phyloP scores from a whole-genome alignment of 2,113 vertebrate genomes.

The Megaptera novaeangliae region DNA sequence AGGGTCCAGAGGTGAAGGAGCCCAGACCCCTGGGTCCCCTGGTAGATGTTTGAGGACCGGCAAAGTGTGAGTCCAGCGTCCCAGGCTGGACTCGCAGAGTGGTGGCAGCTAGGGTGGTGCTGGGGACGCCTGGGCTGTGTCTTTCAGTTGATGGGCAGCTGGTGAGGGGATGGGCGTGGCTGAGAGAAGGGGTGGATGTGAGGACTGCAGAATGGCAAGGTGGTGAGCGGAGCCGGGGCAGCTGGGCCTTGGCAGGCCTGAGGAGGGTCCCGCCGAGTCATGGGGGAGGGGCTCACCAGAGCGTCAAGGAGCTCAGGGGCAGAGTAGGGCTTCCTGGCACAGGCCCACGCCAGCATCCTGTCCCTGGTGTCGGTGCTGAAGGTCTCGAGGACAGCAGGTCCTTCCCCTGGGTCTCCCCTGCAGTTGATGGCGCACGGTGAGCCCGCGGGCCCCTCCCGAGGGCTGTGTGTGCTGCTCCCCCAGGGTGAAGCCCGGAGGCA shows the following conservation, averaged over 20 bases:
- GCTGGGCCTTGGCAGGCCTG: not conserved
- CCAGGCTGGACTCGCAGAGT: not conserved
- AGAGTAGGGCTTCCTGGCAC: not conserved
- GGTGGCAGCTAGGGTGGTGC: not conserved
- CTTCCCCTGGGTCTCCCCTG: not conserved
- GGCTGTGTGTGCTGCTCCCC: fast-evolving
- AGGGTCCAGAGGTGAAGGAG: not conserved
- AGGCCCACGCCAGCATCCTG: not conserved
- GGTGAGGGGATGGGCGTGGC: not conserved
- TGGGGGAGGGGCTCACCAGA: no score
- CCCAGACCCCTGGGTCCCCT: not conserved
- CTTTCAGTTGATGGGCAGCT: not conserved
- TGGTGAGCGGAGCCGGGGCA: not conserved
- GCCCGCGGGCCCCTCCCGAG: not conserved
- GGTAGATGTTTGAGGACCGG: not conserved
- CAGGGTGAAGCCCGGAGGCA: not conserved
- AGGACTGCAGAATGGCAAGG: not conserved
- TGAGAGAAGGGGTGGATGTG: fast-evolving
- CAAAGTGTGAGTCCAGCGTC: fast-evolving
- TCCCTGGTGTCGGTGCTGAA: fast-evolving
- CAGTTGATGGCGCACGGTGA: fast-evolving
- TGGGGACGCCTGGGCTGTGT: not conserved
- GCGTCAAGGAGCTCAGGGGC: fast-evolving
- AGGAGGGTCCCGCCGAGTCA: fast-evolving
- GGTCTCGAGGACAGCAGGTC: not conserved